Evolutionary conservation across 1,140 invertebrate species (phyloP), one percentile per base, ranked within the genome.

Genomic region (Tribolium madens): DNA sequence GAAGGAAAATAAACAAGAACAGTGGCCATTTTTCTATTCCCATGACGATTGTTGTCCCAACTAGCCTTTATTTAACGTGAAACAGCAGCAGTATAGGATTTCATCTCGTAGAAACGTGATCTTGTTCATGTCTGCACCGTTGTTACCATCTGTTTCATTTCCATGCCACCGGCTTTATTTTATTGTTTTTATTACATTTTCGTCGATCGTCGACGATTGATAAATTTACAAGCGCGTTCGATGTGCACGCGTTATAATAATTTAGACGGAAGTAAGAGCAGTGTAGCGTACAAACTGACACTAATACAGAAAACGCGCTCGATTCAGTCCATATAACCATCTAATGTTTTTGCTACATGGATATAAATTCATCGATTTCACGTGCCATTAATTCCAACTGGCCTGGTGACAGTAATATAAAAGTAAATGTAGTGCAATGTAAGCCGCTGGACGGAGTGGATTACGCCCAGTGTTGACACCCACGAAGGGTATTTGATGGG

Each of bases 391-490:
- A 69, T 53, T 69, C 18, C 60, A 79, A 74, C 76, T 76, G 68
- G 75, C 77, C 69, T 80, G 79, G 79, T 80, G 79, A 79, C 77
- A 81, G 69, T 79, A 76, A 81, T 78, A 81, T 81, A 81, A 81
- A 81, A 81, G 69, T 81, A 79, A 81, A 81, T 81, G 80, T 76
- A 71, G 75, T 79, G 78, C 76, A 75, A 52, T 70, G 31, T 81
- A 77, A 81, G 76, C 76, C 68, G 78, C 57, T 64, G 52, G 70
- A 76, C 33, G 36, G 5, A 7, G n/a, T 13, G 68, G 47, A 47
- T 71, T 71, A 47, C 15, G 6, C 4, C 57, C 42, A 15, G 18
- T 33, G n/a, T 71, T 36, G 18, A 18, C 68, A 21, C 36, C 68
- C 36, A 13, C 12, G 3, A 10, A 64, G 10, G 12, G 10, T 13